Evolutionary conservation across 2,797 vertebrate genomes (phyloP).

Genomic region (Gadopsis marmoratus): DNA sequence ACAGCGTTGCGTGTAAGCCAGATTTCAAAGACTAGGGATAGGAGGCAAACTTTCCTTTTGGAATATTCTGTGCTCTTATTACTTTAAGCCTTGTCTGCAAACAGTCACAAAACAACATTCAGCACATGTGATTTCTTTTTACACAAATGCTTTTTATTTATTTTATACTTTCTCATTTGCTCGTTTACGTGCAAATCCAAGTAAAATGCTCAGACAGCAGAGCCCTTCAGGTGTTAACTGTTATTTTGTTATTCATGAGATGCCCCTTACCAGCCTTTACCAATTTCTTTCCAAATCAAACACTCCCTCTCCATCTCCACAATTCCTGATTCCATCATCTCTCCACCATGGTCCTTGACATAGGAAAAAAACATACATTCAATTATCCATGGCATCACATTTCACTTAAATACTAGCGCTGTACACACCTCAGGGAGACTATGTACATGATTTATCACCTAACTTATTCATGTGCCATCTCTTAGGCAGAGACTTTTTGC

Average conservation of each 20-base stretch:
- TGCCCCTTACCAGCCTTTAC: slow-evolving; percentile 28
- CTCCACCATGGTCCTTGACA: slow-evolving; percentile 61
- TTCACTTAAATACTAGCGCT: slow-evolving; percentile 76
- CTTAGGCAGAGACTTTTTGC: slow-evolving; percentile 39
- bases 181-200: slow-evolving; percentile 15
- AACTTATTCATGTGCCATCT: slow-evolving; percentile 66
- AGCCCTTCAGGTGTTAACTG: slow-evolving; percentile 24
- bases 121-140: not conserved
- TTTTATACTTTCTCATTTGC: slow-evolving; percentile 7
- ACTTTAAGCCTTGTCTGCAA: slow-evolving; percentile 1
- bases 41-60: not conserved
- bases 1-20: not conserved
- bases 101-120: not conserved
- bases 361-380: slow-evolving; percentile 68
- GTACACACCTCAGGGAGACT: slow-evolving; percentile 62
- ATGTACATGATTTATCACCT: slow-evolving; percentile 73
- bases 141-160: not conserved
- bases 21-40: slow-evolving; percentile 1
- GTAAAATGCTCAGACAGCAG: slow-evolving; percentile 7
- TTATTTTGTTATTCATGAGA: slow-evolving; percentile 59
- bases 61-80: not conserved
- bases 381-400: slow-evolving; percentile 77
- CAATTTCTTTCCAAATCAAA: slow-evolving; percentile 55
- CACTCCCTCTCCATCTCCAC: slow-evolving; percentile 31
- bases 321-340: slow-evolving; percentile 56